Evolutionary conservation across 2,888 invertebrate genomes (phyloP).

Genomic region (Limenitis camilla): DNA sequence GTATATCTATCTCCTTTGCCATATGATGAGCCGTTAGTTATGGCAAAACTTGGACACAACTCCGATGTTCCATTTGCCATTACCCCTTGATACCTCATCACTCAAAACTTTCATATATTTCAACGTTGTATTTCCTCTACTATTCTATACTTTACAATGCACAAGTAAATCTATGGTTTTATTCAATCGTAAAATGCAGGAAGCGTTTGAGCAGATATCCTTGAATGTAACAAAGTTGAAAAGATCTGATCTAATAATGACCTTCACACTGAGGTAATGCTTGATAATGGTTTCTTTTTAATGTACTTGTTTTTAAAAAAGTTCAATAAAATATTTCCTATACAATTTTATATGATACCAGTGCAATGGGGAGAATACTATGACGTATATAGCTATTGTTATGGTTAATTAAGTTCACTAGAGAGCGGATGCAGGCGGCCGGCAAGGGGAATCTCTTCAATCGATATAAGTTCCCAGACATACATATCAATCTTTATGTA

Average conservation of each 20-base stretch:
- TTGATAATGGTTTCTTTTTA: slow-evolving; percentile 9
- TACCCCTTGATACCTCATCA: slow-evolving; percentile 46
- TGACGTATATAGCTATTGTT: not conserved
- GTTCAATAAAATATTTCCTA: not conserved
- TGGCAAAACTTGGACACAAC: slow-evolving; percentile 28
- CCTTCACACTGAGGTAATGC: not conserved
- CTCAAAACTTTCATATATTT: slow-evolving; percentile 29
- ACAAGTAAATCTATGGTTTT: not conserved
- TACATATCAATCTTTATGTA: slow-evolving; percentile 8
- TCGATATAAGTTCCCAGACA: slow-evolving; percentile 44
- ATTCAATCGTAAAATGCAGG: slow-evolving; percentile 28
- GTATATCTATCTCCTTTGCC: slow-evolving; percentile 65
- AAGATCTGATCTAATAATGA: slow-evolving; percentile 34
- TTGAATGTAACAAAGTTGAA: slow-evolving; percentile 62
- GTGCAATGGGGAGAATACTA: not conserved
- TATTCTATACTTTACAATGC: no score
- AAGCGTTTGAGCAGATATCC: slow-evolving; percentile 56
- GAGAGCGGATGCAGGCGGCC: slow-evolving; percentile 34
- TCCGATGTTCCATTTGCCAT: slow-evolving; percentile 48
- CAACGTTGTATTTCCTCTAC: not conserved
- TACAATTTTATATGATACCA: not conserved
- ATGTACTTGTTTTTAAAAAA: not conserved
- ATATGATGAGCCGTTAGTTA: slow-evolving; percentile 53
- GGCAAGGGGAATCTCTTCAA: slow-evolving; percentile 49
- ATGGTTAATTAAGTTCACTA: not conserved